A percentile compares a stretch with the other conserved stretches of the same genome.
Conservation (phyloP, 2,888 invertebrate species). For the Rambutsinella grinnellia region DNA sequence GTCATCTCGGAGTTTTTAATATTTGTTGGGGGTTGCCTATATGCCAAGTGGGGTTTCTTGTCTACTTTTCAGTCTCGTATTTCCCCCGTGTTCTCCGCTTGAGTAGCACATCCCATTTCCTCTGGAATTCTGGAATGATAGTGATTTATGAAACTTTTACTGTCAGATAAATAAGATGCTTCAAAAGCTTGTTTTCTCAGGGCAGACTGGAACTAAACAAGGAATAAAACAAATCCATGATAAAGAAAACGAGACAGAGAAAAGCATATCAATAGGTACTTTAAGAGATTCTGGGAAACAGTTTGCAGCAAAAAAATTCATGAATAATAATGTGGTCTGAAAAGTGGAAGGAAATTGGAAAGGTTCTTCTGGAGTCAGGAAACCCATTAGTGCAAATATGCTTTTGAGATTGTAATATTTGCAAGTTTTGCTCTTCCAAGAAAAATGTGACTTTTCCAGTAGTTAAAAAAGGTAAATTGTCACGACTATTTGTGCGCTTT, state of each 20-base stretch:
- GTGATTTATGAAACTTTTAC: slow-evolving; percentile 37
- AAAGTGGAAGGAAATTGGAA: not conserved
- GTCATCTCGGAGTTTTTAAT: not conserved
- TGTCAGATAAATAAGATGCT: not conserved
- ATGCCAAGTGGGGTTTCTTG: not conserved
- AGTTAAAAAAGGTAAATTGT: not conserved
- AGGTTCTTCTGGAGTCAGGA: not conserved
- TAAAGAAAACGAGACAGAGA: not conserved
- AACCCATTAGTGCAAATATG: not conserved
- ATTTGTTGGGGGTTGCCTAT: not conserved
- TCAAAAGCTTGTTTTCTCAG: not conserved
- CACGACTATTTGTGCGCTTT: no score
- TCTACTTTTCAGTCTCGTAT: not conserved
- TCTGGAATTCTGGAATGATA: not conserved
- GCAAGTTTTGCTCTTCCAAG: not conserved
- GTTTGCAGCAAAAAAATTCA: not conserved
- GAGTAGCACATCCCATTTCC: not conserved
- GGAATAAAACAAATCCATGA: not conserved
- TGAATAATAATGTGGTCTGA: not conserved
- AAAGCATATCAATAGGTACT: not conserved
- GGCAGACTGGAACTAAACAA: not conserved
- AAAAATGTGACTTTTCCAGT: not conserved
- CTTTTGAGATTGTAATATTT: not conserved
- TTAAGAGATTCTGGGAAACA: no score
- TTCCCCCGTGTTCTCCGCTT: not conserved